phyloP scores from a whole-genome alignment of 2,888 invertebrate genomes.

The Drosophila fulvimacula region DNA sequence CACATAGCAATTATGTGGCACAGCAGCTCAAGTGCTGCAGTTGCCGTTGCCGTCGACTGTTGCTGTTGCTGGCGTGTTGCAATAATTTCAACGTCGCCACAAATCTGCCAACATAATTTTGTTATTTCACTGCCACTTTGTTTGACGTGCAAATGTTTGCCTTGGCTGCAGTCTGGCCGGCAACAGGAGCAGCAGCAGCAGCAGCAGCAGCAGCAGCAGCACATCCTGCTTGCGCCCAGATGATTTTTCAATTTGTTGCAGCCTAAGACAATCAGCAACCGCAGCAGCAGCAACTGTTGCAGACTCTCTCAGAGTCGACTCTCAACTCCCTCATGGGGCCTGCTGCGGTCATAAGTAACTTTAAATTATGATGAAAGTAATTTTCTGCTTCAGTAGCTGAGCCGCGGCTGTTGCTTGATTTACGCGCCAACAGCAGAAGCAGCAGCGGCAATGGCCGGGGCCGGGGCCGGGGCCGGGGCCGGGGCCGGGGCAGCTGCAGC shows the following conservation, averaged over 20 bases:
- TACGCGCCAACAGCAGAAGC: slow-evolving; percentile 49
- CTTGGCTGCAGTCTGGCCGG: slow-evolving; percentile 35
- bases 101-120: slow-evolving; percentile 80
- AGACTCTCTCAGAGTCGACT: slow-evolving; percentile 19
- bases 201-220: slow-evolving; percentile 20
- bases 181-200: slow-evolving; percentile 38
- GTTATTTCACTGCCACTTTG: slow-evolving; percentile 80
- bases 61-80: slow-evolving; percentile 45
- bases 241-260: slow-evolving; percentile 80
- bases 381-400: slow-evolving; percentile 83
- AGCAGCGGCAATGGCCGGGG: slow-evolving; percentile 10
- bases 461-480: not conserved
- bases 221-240: slow-evolving; percentile 67
- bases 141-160: slow-evolving; percentile 79
- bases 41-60: slow-evolving; percentile 14
- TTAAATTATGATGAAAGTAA: slow-evolving; percentile 83
- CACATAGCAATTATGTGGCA: slow-evolving; percentile 69
- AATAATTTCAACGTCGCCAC: slow-evolving; percentile 76
- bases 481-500: not conserved
- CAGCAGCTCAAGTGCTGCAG: slow-evolving; percentile 51
- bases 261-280: slow-evolving; percentile 63
- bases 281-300: slow-evolving; percentile 28
- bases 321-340: slow-evolving; percentile 21
- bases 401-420: slow-evolving; percentile 65
- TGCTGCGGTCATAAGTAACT: slow-evolving; percentile 74